Evolutionary conservation across 2,888 invertebrate genomes (phyloP).

Genomic region (Rhorus exstirpatorius): DNA sequence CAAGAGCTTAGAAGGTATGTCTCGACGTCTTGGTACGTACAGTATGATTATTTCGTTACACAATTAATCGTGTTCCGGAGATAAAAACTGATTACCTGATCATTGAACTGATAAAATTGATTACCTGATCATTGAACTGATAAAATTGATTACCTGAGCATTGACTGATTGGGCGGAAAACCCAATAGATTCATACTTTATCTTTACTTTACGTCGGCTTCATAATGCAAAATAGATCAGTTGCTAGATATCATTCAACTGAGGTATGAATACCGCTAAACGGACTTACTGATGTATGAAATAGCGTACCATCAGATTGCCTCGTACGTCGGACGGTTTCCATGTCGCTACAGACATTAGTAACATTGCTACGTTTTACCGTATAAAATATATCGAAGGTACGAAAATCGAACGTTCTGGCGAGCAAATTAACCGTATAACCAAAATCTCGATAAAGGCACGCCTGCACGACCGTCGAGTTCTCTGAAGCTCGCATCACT

Average conservation of each 20-base stretch:
- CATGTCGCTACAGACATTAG: background rate
- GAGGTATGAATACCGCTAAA: background rate
- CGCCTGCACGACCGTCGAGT: slow-evolving; percentile 67
- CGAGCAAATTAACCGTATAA: slow-evolving; percentile 81
- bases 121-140: background rate
- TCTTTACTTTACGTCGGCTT: too few relatives aligned
- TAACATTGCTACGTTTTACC: too few relatives aligned
- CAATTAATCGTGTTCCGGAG: background rate
- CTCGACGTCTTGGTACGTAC: slow-evolving; percentile 11
- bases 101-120: too few relatives aligned
- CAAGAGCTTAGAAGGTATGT: slow-evolving; percentile 44
- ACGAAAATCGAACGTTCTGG: slow-evolving; percentile 66
- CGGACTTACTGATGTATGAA: background rate
- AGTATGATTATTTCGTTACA: background rate
- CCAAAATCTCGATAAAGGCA: slow-evolving; percentile 83
- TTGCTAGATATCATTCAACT: background rate
- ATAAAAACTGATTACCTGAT: background rate
- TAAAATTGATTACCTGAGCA: too few relatives aligned
- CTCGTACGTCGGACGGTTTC: background rate
- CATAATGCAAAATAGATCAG: background rate
- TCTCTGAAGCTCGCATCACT: slow-evolving; percentile 40
- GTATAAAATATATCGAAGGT: too few relatives aligned
- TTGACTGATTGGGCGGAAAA: too few relatives aligned
- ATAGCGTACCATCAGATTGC: background rate
- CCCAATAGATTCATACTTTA: too few relatives aligned